Conservation (phyloP, 2,113 vertebrate species). For the western clawed frog (Xenopus tropicalis) region UCB_Xtro_10.0 CM004445.2:9109501-9110000, state of each 20-base stretch:
- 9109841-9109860: constrained; percentile 1
- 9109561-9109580: no score
- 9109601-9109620: no score
- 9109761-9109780: background rate
- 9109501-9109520: no score
- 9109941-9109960: constrained; percentile 14
- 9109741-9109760: background rate
- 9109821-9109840: background rate
- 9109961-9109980: constrained; percentile 5
- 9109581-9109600: no score
- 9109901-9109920: background rate
- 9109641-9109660: no score
- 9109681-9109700: no score
- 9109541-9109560: no score
- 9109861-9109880: constrained; percentile 11
- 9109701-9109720: background rate
- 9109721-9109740: background rate
- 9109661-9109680: no score
- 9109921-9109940: constrained; percentile 18
- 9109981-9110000: constrained; percentile 17
- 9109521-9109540: no score
- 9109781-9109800: background rate
- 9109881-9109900: background rate
- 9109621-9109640: no score
- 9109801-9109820: background rate